Base-by-base conservation (phyloP, 2,888 invertebrate species). In the Scaptomyza cyrtandrae region DNA sequence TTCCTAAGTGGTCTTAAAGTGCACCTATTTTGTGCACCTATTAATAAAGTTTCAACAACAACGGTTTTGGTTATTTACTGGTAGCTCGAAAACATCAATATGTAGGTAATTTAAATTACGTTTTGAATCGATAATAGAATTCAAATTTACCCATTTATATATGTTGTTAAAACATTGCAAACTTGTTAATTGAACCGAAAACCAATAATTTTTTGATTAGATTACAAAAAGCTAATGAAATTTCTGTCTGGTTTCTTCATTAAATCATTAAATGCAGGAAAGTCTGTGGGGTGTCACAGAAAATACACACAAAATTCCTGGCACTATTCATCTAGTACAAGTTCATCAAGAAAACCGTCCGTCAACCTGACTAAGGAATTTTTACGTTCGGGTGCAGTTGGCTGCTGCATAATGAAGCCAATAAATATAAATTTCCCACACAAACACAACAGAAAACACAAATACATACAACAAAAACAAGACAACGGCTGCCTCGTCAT, bases 391-490 rank as follows among this genome's bases (percentile, higher is more conserved):
- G 58, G 13, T 61, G 35, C 43, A 52, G 39, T 19, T 48, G 56
- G 78, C 87, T 80, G 80, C 75, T 66, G 77, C 73, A 87, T 87
- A 79, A 88, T 81, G 86, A 89, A 89, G 89, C 77, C 86, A 86
- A 86, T 86, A 86, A 88, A 86, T 89, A 89, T 88, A 88, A 89
- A 86, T 89, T 86, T 88, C 80, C 69, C 85, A 75, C 72, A 76
- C 61, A 84, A 75, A 80, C 70, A 19, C 19, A 19, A 19, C 19
- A 19, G 19, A 19, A 2, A 19, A 72, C 48, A 61, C 39, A 39
- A 45, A 63, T 56, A 61, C 55, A 67, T 43, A 53, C 24, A 11
- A 77, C 45, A 64, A 50, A 74, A 84, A 71, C 72, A 78, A 69
- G 65, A 67, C 63, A 63, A 61, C 52, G 62, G 56, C 68, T 65